Evolutionary conservation across 2,888 invertebrate genomes (phyloP).

Genomic region (Chorisops tibialis): DNA sequence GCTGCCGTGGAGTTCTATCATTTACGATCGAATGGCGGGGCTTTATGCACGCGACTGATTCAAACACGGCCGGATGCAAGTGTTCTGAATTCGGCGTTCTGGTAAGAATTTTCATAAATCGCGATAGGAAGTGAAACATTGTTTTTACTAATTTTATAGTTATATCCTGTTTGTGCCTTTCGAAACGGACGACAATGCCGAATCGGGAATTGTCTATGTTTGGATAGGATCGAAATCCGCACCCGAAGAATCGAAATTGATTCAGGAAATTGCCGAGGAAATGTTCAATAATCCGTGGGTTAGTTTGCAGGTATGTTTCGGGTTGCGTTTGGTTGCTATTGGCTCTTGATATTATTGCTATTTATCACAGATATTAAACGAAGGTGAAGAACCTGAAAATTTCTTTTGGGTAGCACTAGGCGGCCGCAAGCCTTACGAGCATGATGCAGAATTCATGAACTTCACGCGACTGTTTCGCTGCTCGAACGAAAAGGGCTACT

Average conservation of each 20-base stretch:
- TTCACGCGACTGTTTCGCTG: conserved; percentile 93
- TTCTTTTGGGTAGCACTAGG: conserved; percentile 98
- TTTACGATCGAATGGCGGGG: conserved; percentile 91
- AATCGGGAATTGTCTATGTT: conserved; percentile 88
- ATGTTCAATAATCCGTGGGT: conserved; percentile 84
- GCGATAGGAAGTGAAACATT: not conserved
- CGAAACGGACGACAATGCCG: conserved; percentile 73
- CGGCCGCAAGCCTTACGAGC: conserved; percentile 85
- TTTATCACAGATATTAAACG: conserved; percentile 66
- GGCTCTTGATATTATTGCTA: not conserved
- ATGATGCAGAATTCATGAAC: conserved; percentile 86
- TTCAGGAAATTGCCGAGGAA: conserved; percentile 89
- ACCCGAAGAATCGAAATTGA: conserved; percentile 78
- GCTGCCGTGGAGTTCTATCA: conserved; percentile 86
- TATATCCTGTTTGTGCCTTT: conserved; percentile 92
- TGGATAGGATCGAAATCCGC: conserved; percentile 89
- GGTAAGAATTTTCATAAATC: conserved; percentile 59
- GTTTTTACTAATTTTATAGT: conserved; percentile 55
- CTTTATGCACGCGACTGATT: conserved; percentile 86
- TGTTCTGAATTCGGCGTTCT: conserved; percentile 89
- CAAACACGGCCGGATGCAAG: conserved; percentile 84
- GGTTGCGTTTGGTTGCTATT: conserved; percentile 7
- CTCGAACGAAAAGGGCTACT: conserved; percentile 99
- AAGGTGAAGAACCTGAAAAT: conserved; percentile 96
- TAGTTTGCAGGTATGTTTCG: conserved; percentile 66